phyloP scores from a whole-genome alignment of 2,113 vertebrate genomes.

The Emydocephalus ijimae region DNA sequence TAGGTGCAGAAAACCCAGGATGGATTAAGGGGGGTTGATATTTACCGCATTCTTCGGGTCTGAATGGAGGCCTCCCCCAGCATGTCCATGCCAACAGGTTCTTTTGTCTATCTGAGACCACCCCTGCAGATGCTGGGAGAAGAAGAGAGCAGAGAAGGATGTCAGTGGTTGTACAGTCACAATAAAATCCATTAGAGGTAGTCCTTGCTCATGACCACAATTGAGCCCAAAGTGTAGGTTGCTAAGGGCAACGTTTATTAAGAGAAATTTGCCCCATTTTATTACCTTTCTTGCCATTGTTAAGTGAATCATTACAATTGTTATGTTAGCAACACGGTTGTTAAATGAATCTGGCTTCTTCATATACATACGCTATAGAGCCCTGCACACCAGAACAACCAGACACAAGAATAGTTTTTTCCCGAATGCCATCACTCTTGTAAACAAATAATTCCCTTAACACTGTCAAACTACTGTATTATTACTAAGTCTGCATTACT shows the following conservation, averaged over 20 bases:
- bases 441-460: no score
- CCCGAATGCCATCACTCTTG: no score
- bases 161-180: slow-evolving; percentile 34
- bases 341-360: background rate
- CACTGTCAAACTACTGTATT: no score
- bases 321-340: background rate
- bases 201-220: background rate
- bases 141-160: slow-evolving; percentile 34
- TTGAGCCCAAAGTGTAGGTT: background rate
- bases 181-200: background rate
- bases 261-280: background rate
- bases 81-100: slow-evolving; percentile 92
- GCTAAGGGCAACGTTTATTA: background rate
- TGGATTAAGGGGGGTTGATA: background rate
- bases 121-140: slow-evolving; percentile 72
- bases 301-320: background rate
- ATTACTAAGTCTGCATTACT: no score
- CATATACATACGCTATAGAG: no score
- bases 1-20: background rate
- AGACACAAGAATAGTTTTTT: no score
- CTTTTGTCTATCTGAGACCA: slow-evolving; percentile 79
- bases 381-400: no score
- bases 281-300: background rate
- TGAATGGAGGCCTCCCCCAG: slow-evolving; percentile 86
- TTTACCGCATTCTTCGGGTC: slow-evolving; percentile 96